These are phyloP conservation scores for Telmatherina bonti DNA, from an alignment of 2,797 vertebrate genomes.

Conservation along the genomic window DNA sequence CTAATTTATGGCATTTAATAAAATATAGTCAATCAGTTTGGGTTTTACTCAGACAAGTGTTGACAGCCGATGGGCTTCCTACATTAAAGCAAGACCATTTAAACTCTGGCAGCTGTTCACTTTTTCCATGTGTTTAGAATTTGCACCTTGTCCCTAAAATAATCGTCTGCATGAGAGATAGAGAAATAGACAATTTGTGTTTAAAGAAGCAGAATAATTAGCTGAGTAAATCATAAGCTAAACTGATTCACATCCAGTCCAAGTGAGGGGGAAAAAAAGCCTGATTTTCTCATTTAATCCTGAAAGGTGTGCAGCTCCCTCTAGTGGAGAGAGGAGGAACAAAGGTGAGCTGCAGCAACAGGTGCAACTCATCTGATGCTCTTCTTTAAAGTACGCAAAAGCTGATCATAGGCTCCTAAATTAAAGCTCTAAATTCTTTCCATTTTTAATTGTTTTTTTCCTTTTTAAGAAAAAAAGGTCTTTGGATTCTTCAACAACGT, in stretches of 20 bases:
- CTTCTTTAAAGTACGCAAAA: neutral
- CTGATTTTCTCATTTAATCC: neutral
- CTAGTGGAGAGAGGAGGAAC: constrained; percentile 52
- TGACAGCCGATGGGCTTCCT: too few species aligned
- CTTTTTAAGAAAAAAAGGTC: neutral
- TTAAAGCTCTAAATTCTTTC: neutral
- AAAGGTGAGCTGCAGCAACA: constrained; percentile 58
- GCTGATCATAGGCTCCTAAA: neutral
- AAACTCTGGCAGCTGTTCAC: neutral
- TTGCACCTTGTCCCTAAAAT: neutral
- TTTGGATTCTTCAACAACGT: neutral
- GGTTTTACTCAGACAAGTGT: too few species aligned
- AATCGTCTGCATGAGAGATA: too few species aligned
- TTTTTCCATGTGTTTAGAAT: neutral
- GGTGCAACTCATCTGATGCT: constrained; percentile 4
- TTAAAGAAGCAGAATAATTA: neutral
- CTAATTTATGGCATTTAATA: neutral
- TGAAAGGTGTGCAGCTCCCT: constrained; percentile 39
- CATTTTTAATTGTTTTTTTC: neutral
- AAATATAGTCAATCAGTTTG: neutral
- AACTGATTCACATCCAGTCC: neutral
- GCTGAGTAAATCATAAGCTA: neutral
- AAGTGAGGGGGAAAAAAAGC: neutral
- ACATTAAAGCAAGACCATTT: neutral
- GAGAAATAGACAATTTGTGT: neutral